Conservation (phyloP, 2,888 invertebrate genomes). For the Drepana falcataria region DNA sequence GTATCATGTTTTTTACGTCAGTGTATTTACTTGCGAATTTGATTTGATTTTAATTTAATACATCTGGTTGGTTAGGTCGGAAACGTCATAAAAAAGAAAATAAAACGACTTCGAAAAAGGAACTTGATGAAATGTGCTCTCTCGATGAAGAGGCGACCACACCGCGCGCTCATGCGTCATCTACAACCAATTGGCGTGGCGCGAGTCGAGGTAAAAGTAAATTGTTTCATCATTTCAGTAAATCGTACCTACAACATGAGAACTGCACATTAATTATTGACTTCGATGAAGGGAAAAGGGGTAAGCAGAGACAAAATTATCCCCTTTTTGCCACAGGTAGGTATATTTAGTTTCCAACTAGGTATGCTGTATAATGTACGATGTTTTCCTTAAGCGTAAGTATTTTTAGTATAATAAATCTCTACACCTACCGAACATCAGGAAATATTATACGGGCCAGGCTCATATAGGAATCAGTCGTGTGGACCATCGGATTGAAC, state of each 20-base stretch:
- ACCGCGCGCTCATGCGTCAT: constrained; percentile 68
- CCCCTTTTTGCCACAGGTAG: too few relatives aligned
- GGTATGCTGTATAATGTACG: too few relatives aligned
- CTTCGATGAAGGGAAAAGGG: too few relatives aligned
- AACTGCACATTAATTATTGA: constrained; percentile 1
- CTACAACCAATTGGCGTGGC: constrained; percentile 70
- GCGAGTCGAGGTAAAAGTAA: constrained; percentile 49
- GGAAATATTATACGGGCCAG: too few relatives aligned
- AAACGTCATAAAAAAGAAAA: constrained; percentile 12
- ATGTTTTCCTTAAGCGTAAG: too few relatives aligned
- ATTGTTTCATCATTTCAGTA: constrained; percentile 39
- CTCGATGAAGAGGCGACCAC: constrained; percentile 63
- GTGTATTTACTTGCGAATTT: constrained; percentile 1
- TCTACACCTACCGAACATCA: too few relatives aligned
- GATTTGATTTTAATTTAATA: constrained; percentile 2
- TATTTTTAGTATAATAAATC: too few relatives aligned
- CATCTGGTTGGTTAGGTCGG: constrained; percentile 9
- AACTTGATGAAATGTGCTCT: constrained; percentile 39
- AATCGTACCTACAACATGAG: constrained; percentile 30
- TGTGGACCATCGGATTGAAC: too few relatives aligned
- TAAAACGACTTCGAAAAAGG: constrained; percentile 43
- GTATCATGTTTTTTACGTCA: constrained; percentile 4
- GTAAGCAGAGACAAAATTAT: too few relatives aligned
- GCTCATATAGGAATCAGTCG: too few relatives aligned
- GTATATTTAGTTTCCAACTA: too few relatives aligned